These are phyloP conservation scores for Notamacropus eugenii DNA, from an alignment of 2,797 vertebrate genomes.

Conservation along the genomic window DNA sequence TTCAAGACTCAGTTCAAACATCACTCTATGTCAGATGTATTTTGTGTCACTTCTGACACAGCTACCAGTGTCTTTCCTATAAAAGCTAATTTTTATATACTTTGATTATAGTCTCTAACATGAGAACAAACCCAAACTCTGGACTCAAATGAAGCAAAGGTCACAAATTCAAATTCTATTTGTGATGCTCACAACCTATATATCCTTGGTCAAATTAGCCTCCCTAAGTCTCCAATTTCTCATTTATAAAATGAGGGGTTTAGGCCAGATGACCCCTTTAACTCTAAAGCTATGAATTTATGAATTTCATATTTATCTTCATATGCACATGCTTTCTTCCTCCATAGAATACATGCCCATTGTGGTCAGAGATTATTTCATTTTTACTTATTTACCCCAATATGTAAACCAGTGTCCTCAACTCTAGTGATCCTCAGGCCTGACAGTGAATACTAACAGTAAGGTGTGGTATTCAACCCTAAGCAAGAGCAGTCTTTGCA, in stretches of 20 bases:
- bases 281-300: background rate
- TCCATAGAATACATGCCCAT: too few species aligned
- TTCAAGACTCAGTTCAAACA: background rate
- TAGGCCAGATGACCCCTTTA: background rate
- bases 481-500: background rate
- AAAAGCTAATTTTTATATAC: background rate
- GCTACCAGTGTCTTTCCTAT: background rate
- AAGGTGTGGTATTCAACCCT: background rate
- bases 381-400: background rate
- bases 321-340: background rate
- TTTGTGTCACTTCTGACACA: background rate
- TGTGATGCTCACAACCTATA: background rate
- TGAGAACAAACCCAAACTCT: background rate
- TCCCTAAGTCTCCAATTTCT: background rate
- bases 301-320: background rate
- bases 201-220: background rate
- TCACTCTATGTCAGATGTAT: background rate
- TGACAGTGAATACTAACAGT: background rate
- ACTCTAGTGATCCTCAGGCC: background rate
- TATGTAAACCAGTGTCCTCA: background rate
- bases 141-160: background rate
- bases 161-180: background rate
- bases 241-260: background rate
- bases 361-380: background rate
- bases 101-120: background rate